Evolutionary conservation across 1,140 invertebrate species (phyloP).

Genomic region (Nebria ingens): DNA sequence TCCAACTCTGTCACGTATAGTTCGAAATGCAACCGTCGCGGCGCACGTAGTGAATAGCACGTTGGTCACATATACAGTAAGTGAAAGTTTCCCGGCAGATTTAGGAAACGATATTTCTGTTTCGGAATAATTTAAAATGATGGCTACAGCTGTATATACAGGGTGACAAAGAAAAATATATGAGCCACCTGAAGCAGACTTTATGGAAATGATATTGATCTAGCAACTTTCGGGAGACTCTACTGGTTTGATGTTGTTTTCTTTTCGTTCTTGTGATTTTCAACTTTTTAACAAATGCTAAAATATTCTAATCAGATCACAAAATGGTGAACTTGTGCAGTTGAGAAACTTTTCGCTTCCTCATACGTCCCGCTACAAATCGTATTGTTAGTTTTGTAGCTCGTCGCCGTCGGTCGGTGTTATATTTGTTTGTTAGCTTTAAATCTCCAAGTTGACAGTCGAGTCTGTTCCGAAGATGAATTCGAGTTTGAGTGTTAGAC

Average conservation of each 20-base stretch:
- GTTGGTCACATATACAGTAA: background rate
- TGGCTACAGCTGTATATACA: slow-evolving; percentile 5
- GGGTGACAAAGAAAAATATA: slow-evolving; percentile 9
- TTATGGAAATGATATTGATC: slow-evolving; percentile 8
- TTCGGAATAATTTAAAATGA: slow-evolving; percentile 9
- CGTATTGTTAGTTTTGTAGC: slow-evolving; percentile 1
- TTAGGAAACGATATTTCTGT: slow-evolving; percentile 2
- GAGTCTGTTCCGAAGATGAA: too few relatives aligned
- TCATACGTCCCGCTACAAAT: background rate
- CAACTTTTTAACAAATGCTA: slow-evolving; percentile 5
- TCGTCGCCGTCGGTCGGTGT: too few relatives aligned
- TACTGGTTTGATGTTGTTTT: background rate
- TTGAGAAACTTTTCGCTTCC: background rate
- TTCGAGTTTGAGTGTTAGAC: too few relatives aligned
- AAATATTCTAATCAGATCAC: slow-evolving; percentile 3
- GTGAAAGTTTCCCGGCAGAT: background rate
- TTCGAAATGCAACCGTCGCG: too few relatives aligned
- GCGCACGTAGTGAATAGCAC: too few relatives aligned
- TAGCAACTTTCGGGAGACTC: background rate
- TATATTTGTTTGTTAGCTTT: slow-evolving; percentile 5
- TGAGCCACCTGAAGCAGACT: slow-evolving; percentile 2
- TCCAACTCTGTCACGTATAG: too few relatives aligned
- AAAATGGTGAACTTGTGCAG: background rate
- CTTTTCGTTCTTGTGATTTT: background rate
- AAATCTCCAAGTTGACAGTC: too few relatives aligned